These are phyloP conservation scores for Matsumyia berberina DNA, from an alignment of 2,888 invertebrate genomes.

Conservation along the genomic window DNA sequence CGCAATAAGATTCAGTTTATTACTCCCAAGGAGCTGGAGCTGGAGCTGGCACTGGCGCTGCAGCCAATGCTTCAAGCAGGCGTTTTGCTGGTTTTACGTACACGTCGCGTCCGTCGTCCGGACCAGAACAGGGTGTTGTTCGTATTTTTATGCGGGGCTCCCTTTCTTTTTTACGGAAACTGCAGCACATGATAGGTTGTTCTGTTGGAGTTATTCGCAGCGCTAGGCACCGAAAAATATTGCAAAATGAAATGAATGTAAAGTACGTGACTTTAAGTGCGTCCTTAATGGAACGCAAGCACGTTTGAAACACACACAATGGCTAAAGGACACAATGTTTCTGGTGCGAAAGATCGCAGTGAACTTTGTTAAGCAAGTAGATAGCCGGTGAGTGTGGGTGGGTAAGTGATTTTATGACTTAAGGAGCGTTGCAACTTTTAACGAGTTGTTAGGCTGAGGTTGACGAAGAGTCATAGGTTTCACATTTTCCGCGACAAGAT, in stretches of 20 bases:
- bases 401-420: neutral
- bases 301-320: neutral
- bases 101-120: neutral
- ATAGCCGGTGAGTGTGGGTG: no score
- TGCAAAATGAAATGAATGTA: constrained; percentile 37
- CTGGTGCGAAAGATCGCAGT: neutral
- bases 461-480: no score
- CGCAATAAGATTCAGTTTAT: constrained; percentile 67
- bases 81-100: constrained; percentile 19
- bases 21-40: constrained; percentile 49
- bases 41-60: constrained; percentile 20
- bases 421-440: neutral
- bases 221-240: constrained; percentile 36
- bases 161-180: constrained; percentile 18
- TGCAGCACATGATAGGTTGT: constrained; percentile 47
- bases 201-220: constrained; percentile 24
- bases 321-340: neutral
- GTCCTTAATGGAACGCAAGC: constrained; percentile 24
- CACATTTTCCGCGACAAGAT: no score
- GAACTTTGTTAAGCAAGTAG: neutral
- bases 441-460: no score
- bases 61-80: neutral
- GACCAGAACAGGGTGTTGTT: constrained; percentile 8
- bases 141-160: neutral
- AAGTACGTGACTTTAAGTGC: constrained; percentile 50